Conservation (phyloP, 2,888 invertebrate species). For the Hirtodrosophila histrioides region DNA sequence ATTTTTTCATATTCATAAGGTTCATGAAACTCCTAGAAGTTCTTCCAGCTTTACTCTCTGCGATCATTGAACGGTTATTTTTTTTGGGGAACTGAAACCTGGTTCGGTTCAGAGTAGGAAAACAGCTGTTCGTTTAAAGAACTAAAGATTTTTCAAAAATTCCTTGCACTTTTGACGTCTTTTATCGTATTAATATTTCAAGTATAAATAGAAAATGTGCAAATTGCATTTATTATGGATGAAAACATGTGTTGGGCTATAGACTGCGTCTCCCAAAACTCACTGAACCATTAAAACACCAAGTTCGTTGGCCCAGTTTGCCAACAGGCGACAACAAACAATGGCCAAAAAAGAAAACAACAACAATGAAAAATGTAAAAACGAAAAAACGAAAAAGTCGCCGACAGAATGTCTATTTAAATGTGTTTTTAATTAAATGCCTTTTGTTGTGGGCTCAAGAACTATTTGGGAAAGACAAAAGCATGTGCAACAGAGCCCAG, state of each 20-base stretch:
- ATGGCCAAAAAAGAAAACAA: conserved; percentile 25
- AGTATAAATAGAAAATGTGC: conserved; percentile 33
- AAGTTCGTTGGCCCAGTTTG: conserved; percentile 70
- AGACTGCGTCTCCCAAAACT: conserved; percentile 9
- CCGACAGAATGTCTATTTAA: conserved; percentile 58
- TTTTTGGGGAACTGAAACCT: too few relatives aligned
- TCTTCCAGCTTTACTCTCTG: too few relatives aligned
- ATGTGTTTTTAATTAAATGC: conserved; percentile 75
- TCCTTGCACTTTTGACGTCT: neutral
- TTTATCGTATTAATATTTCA: neutral
- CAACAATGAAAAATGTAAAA: neutral
- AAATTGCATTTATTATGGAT: conserved; percentile 37
- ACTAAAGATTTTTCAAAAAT: too few relatives aligned
- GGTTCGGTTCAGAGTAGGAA: too few relatives aligned
- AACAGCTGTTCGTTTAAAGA: too few relatives aligned
- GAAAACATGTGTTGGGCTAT: conserved; percentile 24
- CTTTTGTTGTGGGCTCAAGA: conserved; percentile 59
- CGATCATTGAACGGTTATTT: too few relatives aligned
- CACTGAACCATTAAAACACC: conserved; percentile 53
- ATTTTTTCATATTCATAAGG: too few relatives aligned
- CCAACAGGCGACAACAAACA: conserved; percentile 52
- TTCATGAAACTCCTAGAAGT: too few relatives aligned
- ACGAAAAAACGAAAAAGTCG: conserved; percentile 22
- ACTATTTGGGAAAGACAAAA: conserved; percentile 46
- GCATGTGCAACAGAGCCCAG: conserved; percentile 16